Conservation (phyloP, 2,797 vertebrate species). For the Cryptoprocta ferox region DNA sequence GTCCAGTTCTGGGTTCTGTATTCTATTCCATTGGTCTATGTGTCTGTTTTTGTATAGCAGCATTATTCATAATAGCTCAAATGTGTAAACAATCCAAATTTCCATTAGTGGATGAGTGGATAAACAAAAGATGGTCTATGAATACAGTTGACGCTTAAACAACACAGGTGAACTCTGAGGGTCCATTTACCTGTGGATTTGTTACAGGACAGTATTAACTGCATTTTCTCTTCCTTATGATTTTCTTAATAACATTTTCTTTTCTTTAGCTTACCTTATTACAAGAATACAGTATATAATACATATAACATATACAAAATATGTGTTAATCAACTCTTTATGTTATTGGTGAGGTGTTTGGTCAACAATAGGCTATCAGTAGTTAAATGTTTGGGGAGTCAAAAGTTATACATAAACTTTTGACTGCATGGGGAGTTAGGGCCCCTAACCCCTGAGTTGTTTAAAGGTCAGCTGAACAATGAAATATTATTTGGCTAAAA, state of each 20-base stretch:
- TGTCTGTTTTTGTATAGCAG: not conserved
- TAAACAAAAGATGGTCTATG: not conserved
- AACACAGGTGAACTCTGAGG: not conserved
- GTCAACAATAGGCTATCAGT: not conserved
- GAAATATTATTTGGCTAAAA: not conserved
- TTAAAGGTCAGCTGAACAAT: not conserved
- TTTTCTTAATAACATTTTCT: not conserved
- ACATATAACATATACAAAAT: not conserved
- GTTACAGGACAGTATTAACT: not conserved
- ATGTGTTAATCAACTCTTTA: not conserved
- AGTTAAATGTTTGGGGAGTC: not conserved
- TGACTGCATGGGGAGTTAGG: not conserved
- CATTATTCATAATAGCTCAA: not conserved
- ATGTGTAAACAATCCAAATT: not conserved
- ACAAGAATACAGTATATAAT: not conserved
- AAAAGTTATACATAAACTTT: not conserved
- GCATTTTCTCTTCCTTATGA: not conserved
- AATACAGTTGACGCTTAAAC: not conserved
- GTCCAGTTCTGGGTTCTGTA: too few species aligned
- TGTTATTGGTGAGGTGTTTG: not conserved
- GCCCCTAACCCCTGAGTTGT: not conserved
- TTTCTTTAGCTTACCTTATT: not conserved
- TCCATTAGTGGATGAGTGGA: not conserved
- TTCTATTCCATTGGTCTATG: too few species aligned
- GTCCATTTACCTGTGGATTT: not conserved